These are phyloP conservation scores for Ichneumoninae sp. DNA, from an alignment of 2,888 invertebrate genomes.

Conservation along the genomic window DNA sequence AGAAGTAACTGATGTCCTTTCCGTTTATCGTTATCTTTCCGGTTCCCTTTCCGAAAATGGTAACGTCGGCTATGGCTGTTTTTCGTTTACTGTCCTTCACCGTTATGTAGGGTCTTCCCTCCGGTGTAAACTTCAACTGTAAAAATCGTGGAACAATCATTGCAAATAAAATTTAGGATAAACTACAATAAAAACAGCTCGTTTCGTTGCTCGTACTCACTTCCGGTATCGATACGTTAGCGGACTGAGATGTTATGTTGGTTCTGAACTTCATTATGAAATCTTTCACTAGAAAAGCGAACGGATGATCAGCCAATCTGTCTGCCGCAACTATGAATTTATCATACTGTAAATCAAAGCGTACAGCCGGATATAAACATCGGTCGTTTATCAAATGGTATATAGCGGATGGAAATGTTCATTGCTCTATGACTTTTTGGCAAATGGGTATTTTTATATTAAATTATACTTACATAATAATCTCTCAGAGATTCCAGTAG, in stretches of 20 bases:
- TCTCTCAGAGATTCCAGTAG: conserved; percentile 89
- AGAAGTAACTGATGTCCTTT: conserved; percentile 91
- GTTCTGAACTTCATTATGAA: conserved; percentile 91
- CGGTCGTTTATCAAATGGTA: neutral
- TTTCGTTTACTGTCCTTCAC: conserved; percentile 88
- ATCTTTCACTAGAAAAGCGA: conserved; percentile 89
- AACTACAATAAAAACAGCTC: neutral
- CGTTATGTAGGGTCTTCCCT: conserved; percentile 89
- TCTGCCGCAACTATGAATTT: conserved; percentile 91
- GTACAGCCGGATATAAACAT: neutral
- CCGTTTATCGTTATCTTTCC: conserved; percentile 94
- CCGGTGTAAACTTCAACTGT: conserved; percentile 88
- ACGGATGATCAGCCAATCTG: conserved; percentile 89
- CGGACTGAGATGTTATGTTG: conserved; percentile 86
- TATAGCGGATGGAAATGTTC: neutral
- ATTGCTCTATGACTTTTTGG: neutral
- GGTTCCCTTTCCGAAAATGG: conserved; percentile 92
- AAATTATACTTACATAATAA: conserved; percentile 84
- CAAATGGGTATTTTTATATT: neutral
- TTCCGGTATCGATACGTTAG: conserved; percentile 87
- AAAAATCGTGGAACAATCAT: conserved; percentile 50
- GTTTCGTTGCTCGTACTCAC: conserved; percentile 75
- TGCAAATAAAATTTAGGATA: neutral
- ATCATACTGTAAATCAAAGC: conserved; percentile 85
- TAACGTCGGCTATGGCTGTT: conserved; percentile 90